A percentile compares a stretch with the other conserved stretches of the same genome.
These are phyloP conservation scores for Lasioglossum figueresi DNA, from an alignment of 2,888 invertebrate genomes.

Conservation along the genomic window DNA sequence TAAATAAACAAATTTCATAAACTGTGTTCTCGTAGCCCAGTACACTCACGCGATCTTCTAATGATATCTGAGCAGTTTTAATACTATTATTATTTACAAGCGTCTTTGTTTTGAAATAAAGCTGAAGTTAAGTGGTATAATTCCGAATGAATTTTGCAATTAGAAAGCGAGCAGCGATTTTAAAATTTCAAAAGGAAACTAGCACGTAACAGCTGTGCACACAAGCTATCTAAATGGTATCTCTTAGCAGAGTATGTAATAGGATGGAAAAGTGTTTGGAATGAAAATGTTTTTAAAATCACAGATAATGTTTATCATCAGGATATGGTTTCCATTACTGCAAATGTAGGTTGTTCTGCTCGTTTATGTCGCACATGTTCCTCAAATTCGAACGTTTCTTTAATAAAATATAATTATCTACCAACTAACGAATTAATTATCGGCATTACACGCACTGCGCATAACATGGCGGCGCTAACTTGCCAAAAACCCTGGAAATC, in stretches of 20 bases:
- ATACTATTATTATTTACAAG: not conserved
- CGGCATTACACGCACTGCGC: too few species aligned
- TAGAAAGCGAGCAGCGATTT: not conserved
- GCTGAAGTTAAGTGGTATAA: not conserved
- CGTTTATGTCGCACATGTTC: not conserved
- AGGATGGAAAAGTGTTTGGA: not conserved
- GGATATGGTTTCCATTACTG: not conserved
- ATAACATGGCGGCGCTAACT: too few species aligned
- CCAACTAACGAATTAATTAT: too few species aligned
- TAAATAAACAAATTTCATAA: too few species aligned
- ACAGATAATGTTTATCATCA: not conserved
- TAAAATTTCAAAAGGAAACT: not conserved
- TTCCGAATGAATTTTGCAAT: not conserved
- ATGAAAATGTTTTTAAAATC: not conserved
- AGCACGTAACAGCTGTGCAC: not conserved
- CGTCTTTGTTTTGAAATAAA: not conserved
- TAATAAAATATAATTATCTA: not conserved
- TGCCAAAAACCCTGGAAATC: too few species aligned
- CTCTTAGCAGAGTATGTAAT: not conserved
- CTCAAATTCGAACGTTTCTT: not conserved
- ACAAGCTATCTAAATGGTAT: slow-evolving; percentile 5
- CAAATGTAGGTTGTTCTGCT: not conserved
- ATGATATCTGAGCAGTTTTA: not conserved
- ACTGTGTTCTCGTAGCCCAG: too few species aligned
- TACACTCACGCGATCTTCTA: not conserved